Percentiles rank a stretch among this genome's conserved stretches.
These are phyloP conservation scores for Mesorhabditis sp. DNA, from an alignment of 2,888 invertebrate genomes.

Conservation along the genomic window DNA sequence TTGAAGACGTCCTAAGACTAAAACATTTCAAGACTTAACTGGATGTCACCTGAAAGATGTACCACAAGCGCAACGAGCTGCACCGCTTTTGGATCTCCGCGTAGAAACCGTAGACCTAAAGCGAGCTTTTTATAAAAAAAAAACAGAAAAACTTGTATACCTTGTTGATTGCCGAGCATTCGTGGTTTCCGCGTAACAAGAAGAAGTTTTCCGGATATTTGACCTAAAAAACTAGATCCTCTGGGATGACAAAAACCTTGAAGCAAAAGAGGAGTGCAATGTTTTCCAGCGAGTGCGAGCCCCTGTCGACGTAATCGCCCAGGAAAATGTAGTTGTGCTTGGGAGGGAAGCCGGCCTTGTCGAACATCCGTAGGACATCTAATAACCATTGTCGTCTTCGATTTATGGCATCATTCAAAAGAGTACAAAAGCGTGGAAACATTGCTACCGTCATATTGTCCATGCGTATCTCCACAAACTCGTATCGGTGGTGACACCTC, in stretches of 20 bases:
- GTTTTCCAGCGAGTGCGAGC: not conserved
- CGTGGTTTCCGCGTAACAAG: constrained; percentile 2
- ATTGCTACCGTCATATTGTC: not conserved
- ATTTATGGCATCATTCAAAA: too few relatives aligned
- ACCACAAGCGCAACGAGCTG: not conserved
- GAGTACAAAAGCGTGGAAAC: not conserved
- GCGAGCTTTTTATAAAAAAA: not conserved
- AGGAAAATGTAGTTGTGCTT: not conserved
- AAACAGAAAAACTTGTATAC: not conserved
- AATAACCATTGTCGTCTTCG: not conserved
- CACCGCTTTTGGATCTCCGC: not conserved
- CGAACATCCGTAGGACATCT: not conserved
- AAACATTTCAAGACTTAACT: not conserved
- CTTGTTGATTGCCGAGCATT: constrained; percentile 4
- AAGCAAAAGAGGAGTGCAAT: not conserved
- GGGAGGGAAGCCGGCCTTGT: constrained; percentile 1
- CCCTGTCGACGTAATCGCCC: not conserved
- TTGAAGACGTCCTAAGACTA: not conserved
- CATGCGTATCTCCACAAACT: constrained; percentile 5
- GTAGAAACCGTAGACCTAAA: not conserved
- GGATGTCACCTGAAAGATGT: not conserved
- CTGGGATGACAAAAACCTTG: not conserved
- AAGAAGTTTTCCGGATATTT: constrained; percentile 5
- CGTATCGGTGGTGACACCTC: not conserved
- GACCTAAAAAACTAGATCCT: not conserved